Evolutionary conservation across 2,888 invertebrate genomes (phyloP), one percentile per base, ranked within the genome.

Genomic region (Tachina fera): DNA sequence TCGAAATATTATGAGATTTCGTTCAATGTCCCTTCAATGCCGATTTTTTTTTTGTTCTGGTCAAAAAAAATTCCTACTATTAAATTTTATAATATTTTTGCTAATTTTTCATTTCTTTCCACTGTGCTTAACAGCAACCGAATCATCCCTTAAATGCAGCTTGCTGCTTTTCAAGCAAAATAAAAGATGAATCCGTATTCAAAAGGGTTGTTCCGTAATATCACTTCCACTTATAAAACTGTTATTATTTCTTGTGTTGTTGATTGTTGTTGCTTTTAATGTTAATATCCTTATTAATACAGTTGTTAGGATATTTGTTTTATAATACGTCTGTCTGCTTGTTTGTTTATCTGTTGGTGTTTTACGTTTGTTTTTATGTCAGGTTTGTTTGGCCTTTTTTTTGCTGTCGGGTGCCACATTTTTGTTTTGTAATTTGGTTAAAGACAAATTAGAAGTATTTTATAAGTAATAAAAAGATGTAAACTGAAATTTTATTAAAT

Each of bases 261-360:
- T 88, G 88, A 53, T 53, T 77, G n/a, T 89, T 88, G 88, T 89
- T 90, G 88, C 87, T 90, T 47, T 65, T 9, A 56, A 14, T 75
- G 45, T 81, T 81, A 81, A 81, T 81, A 70, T 74, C 77, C 83
- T 75, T 79, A 75, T 83, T 86, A 75, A 83, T 79, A 75, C 75
- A 77, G 65, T 83, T 83, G 71, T 79, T 82, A 72, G 65, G 79
- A 76, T 75, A 83, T 84, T 87, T 79, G 82, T 78, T 79, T 82
- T 67, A 67, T 87, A 71, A 75, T 78, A 43, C 65, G 13, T 51
- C 60, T 43, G 68, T 43, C 41, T 53, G 19, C n/a, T 39, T 65
- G 11, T 68, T 6, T 51, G n/a, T 45, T 16, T 22, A 11, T 53
- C 43, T 68, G 51, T n/a, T 63, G 14, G 16, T 19, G 19, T 53